Evolutionary conservation across 2,888 invertebrate species (phyloP), one percentile per base, ranked within the genome.

Genomic region (Dynastes maya): DNA sequence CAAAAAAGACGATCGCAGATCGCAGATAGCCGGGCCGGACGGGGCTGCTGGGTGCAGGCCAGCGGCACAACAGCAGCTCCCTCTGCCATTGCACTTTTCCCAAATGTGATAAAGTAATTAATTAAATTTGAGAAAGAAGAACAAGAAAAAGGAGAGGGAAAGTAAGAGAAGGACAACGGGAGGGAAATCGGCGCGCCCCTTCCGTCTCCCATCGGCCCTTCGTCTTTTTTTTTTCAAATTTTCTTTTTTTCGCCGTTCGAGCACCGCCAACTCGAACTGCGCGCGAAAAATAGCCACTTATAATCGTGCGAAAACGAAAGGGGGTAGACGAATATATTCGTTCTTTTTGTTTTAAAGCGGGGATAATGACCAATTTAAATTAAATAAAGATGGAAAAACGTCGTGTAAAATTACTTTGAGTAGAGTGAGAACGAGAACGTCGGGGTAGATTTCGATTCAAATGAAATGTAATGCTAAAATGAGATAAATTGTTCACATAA

Each of bases 21-120:
- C 68, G 29, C 22, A 61, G 72, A 74, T 74, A 61, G 55, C 55
- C 55, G 72, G 27, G 32, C 61, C 16, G 16, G 61, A 58, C 72
- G 67, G 32, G 4, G 63, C 64, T 45, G 45, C 16, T 29, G 37
- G 53, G 27, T 53, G 40, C 32, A 16, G 37, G 58, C 55, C 40
- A 40, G 40, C 49, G n/a, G 22, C 65, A 22, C 45, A n/a, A n/a
- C 40, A 61, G 27, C 40, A 45, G 45, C 55, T 74, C 61, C 40
- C 27, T 22, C 22, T 45, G 40, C 72, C 78, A 72, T 72, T 72
- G 72, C 71, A 70, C 78, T 78, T 78, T 74, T 78, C 78, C 85
- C 82, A 82, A 83, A 85, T 82, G 85, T 84, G 85, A 86, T 84
- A 84, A 84, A 84, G 82, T 86, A 87, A 87, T 87, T 87, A 87